Base-by-base conservation (phyloP, 2,797 vertebrate genomes). In the Chrysocyon brachyurus region DNA sequence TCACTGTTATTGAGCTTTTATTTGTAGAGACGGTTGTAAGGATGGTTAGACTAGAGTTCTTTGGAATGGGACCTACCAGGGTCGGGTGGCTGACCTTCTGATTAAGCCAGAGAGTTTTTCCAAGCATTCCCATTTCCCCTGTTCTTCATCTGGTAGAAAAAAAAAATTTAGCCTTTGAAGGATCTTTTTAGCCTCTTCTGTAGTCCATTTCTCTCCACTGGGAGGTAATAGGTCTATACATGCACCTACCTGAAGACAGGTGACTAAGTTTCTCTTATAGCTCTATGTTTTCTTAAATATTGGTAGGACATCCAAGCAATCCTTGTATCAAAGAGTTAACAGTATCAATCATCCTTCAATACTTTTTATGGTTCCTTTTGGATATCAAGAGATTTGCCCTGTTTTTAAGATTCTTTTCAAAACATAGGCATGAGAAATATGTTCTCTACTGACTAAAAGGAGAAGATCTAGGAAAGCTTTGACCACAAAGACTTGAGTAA, bases 381-480 rank as follows among this genome's bases (percentile, higher is more conserved):
- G 5, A 81, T 92, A 92, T 92, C 36, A 87, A 96, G 57, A 87
- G 59, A 56, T 78, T 52, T 66, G 28, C 1, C 12, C 33, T 89
- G 16, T 77, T 68, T 95, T 93, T 91, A 88, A 33, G 8, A 54
- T 97, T 95, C 3, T 70, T 91, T 91, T 81, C 26, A 87, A 96
- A 94, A 72, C 59, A 36, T 28, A 90, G 21, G 14, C 64, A 59
- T 56, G 68, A 92, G 46, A 94, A 70, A 46, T 57, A 49, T 36
- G 57, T 90, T 81, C 40, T 94, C 40, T 36, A 46, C 81, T 81
- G 63, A 83, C 57, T 33, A 63, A 56, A 86, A 81, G 66, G 72
- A 81, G 49, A 93, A 91, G 78, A 70, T 14, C 26, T 85, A 1
- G 33, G 31, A 82, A 92, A 84, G 4, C 49, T 81, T 77, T 86